Evolutionary conservation across 2,797 vertebrate species (phyloP).

Genomic region (Botia kubotai): DNA sequence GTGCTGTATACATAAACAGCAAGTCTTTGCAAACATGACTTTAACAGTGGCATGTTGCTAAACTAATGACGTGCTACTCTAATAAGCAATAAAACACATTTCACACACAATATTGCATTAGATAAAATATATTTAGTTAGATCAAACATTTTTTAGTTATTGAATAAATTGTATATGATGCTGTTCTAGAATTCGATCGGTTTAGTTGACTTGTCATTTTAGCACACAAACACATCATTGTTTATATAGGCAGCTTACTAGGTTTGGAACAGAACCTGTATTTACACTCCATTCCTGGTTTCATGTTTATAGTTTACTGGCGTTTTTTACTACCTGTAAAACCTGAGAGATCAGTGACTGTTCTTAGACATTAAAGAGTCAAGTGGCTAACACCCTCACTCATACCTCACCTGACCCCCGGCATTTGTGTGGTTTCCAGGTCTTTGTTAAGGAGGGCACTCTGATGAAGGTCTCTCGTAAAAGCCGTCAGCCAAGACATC

Average conservation of each 20-base stretch:
- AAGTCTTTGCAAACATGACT: slow-evolving; percentile 57
- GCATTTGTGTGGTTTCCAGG: slow-evolving; percentile 73
- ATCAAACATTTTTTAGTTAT: neutral
- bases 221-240: too few species aligned
- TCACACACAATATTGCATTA: slow-evolving; percentile 17
- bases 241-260: neutral
- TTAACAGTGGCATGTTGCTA: neutral
- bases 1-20: neutral
- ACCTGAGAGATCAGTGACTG: slow-evolving; percentile 30
- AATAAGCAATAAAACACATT: slow-evolving; percentile 2
- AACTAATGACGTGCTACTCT: neutral
- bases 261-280: neutral
- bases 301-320: slow-evolving; percentile 20
- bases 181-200: too few species aligned
- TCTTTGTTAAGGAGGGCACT: slow-evolving; percentile 96
- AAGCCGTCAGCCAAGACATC: slow-evolving; percentile 87
- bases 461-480: slow-evolving; percentile 94
- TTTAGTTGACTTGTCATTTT: too few species aligned
- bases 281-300: neutral
- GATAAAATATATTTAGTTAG: neutral
- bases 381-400: slow-evolving; percentile 18
- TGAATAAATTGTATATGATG: too few species aligned
- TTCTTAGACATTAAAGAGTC: slow-evolving; percentile 34
- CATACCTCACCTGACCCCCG: neutral
- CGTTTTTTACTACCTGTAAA: slow-evolving; percentile 19